Evolutionary conservation across 1,140 invertebrate species (phyloP), one percentile per base, ranked within the genome.

Genomic region (Brachionus rotundiformis): DNA sequence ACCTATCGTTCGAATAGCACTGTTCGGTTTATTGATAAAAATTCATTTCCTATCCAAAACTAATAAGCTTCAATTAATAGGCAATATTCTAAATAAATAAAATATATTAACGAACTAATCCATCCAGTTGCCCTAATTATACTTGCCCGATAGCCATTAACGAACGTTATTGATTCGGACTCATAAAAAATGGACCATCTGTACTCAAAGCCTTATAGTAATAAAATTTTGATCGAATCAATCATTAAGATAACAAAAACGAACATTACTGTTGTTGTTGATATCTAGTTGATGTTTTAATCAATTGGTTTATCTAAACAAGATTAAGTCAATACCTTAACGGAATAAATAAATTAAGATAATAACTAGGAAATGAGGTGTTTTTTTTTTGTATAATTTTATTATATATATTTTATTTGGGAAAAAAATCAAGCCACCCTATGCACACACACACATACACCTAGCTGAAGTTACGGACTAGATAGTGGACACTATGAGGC

Each of bases 51-150:
- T 54, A 16, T n/a, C 47, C 61, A 63, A 63, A 63, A 63, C 61
- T 63, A 63, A 63, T 63, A 63, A 63, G 61, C 61, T 63, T 29
- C 61, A 63, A 63, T 63, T 63, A 63, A 33, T 29, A 63, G 29
- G 29, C 25, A 63, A 63, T 63, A 63, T 63, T 33, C n/a, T 29
- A 63, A 63, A 63, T 63, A 63, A 63, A 63, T 27, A 54, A 6
- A 54, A 54, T n/a, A 54, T 19, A 54, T 6, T 54, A 63, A 63
- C 61, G 61, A 63, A 63, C 61, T 63, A 63, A 29, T 63, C 29
- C 61, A 63, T 16, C 61, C 61, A 29, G 61, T 63, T 63, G 61
- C 27, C 61, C 61, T 63, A 63, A 63, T 63, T 63, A 63, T n/a
- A 29, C 29, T 63, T 63, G 29, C 25, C 61, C 61, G 25, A 29